phyloP scores from a whole-genome alignment of 2,113 vertebrate genomes.

The Saccopteryx bilineata region DNA sequence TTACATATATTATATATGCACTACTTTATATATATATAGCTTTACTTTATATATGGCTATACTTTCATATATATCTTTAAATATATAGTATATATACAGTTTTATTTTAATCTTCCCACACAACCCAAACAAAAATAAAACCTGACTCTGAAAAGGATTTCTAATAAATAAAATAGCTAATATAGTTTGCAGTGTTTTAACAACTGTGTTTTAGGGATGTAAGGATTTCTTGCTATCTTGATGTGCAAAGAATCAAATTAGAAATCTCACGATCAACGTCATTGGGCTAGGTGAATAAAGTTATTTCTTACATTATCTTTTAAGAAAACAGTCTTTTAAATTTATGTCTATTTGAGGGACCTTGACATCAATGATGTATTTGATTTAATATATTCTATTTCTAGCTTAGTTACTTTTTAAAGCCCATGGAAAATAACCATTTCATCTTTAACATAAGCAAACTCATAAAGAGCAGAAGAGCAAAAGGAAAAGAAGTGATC shows the following conservation, averaged over 20 bases:
- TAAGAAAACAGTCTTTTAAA: background rate
- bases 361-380: background rate
- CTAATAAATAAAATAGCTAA: background rate
- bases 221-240: background rate
- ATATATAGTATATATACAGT: background rate
- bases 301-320: slow-evolving; percentile 38
- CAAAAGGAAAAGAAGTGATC: background rate
- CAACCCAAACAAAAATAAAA: background rate
- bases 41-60: background rate
- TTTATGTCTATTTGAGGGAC: background rate
- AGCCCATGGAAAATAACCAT: slow-evolving; percentile 3
- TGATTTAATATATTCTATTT: slow-evolving; percentile 22
- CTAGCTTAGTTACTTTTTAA: slow-evolving; percentile 42
- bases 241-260: slow-evolving; percentile 3
- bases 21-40: no score
- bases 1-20: no score
- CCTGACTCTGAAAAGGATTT: background rate
- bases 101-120: background rate
- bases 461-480: background rate
- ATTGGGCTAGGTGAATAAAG: background rate
- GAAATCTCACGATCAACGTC: background rate
- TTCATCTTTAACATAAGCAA: slow-evolving; percentile 28
- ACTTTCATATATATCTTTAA: background rate
- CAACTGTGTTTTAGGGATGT: background rate
- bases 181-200: background rate